Base-by-base conservation (phyloP, 2,888 invertebrate species). In the Saturnia pavonia region DNA sequence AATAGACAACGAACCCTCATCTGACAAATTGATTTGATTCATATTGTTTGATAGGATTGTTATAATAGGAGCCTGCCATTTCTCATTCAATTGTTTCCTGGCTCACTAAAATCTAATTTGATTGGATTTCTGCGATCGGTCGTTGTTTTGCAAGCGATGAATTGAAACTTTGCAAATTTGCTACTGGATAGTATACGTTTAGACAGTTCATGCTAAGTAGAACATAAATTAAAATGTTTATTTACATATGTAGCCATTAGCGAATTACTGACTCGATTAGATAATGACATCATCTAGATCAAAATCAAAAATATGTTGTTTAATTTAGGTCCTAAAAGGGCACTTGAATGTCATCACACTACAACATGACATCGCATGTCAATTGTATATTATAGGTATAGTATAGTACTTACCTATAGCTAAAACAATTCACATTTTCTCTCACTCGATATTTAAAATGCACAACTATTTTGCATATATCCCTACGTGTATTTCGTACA, bases 101-200 rank as follows among this genome's bases (percentile, higher is more conserved):
- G 68, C 78, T 76, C 81, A 78, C 81, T 82, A 78, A 79, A 85
- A 80, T 82, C 76, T 78, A 82, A 82, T 81, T 84, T 81, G 82
- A 82, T 83, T 80, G 78, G 77, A 79, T 81, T 71, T 67, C 78
- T 76, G 75, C 73, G 72, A 76, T 77, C 73, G 74, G 77, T 76
- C 78, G 78, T 85, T 85, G 83, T 85, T 81, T 74, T 70, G 42
- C 43, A 54, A 72, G 72, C 75, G 76, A 78, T 79, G 78, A 82
- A 84, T 82, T 77, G 78, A 76, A 75, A 73, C 66, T 70, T 67
- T 27, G 67, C 25, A 42, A 42, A 66, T 63, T 19, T 40, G 45
- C 9, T 54, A 51, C n/a, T 70, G 48, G 16, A 16, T 16, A 16
- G 45, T 14, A 16, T 45, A 16, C 19, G 19, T 19, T 7, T 48